These are phyloP conservation scores for Drosophila ogumai DNA, from an alignment of 1,140 invertebrate genomes.

Conservation along the genomic window DNA sequence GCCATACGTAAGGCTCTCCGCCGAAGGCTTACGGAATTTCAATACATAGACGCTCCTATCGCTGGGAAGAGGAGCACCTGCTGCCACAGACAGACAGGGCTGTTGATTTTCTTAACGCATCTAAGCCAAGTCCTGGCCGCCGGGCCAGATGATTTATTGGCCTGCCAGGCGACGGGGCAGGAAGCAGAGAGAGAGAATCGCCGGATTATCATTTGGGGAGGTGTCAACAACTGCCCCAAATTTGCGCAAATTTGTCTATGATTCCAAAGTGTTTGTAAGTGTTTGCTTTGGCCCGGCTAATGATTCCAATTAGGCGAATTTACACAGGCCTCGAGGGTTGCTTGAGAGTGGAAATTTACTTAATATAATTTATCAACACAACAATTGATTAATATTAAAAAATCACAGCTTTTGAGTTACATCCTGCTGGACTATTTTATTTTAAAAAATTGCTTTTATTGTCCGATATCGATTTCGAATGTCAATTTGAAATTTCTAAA, in stretches of 20 bases:
- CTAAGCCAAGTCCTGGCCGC: conserved; percentile 67
- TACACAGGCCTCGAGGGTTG: conserved; percentile 19
- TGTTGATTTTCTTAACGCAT: conserved; percentile 71
- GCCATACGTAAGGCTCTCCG: conserved; percentile 13
- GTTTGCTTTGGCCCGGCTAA: conserved; percentile 51
- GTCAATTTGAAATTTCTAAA: neutral
- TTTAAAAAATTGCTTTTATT: too few relatives aligned
- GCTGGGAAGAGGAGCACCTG: conserved; percentile 63
- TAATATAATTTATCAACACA: neutral
- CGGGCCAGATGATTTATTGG: conserved; percentile 70
- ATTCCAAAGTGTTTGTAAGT: conserved; percentile 48
- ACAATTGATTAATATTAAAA: neutral
- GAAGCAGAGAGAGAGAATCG: conserved; percentile 20
- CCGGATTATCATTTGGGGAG: conserved; percentile 43
- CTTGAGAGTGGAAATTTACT: neutral
- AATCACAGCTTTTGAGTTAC: neutral
- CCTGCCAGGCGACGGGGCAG: conserved; percentile 47
- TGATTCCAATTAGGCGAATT: conserved; percentile 67
- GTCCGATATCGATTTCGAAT: too few relatives aligned
- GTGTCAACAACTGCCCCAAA: conserved; percentile 69
- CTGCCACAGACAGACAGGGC: conserved; percentile 45
- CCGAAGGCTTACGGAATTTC: conserved; percentile 30
- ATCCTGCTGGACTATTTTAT: neutral
- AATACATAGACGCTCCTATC: conserved; percentile 22
- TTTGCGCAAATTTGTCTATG: conserved; percentile 71